Percentiles rank a stretch among this genome's conserved stretches.
Conservation (phyloP, 2,113 vertebrate genomes). For the Rhea americana region DNA sequence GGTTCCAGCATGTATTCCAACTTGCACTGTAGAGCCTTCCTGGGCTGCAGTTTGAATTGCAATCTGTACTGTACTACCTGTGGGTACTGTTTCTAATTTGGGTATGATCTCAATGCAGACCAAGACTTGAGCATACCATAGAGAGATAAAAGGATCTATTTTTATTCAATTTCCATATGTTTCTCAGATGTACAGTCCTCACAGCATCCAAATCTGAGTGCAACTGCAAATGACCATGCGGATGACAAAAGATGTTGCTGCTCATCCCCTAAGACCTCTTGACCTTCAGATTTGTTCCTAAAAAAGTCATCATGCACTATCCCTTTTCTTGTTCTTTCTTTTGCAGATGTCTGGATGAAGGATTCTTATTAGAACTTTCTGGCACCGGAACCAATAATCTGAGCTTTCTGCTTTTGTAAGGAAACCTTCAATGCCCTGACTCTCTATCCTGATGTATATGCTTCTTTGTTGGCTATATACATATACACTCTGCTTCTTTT, state of each 20-base stretch:
- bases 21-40: neutral
- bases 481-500: neutral
- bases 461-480: neutral
- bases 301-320: neutral
- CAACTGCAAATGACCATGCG: neutral
- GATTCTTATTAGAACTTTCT: neutral
- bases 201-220: neutral
- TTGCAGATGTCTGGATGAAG: neutral
- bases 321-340: neutral
- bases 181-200: neutral
- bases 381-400: neutral
- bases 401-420: neutral
- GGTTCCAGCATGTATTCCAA: neutral
- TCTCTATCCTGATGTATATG: neutral
- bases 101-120: neutral
- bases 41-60: neutral
- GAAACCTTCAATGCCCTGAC: neutral
- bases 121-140: neutral
- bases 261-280: neutral
- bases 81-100: neutral
- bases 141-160: neutral
- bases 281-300: neutral
- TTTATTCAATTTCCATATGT: neutral
- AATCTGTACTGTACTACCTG: neutral
- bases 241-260: neutral